A percentile compares a stretch with the other conserved stretches of the same genome.
phyloP scores from a whole-genome alignment of 2,113 vertebrate genomes.

The Plecotus auritus region DNA sequence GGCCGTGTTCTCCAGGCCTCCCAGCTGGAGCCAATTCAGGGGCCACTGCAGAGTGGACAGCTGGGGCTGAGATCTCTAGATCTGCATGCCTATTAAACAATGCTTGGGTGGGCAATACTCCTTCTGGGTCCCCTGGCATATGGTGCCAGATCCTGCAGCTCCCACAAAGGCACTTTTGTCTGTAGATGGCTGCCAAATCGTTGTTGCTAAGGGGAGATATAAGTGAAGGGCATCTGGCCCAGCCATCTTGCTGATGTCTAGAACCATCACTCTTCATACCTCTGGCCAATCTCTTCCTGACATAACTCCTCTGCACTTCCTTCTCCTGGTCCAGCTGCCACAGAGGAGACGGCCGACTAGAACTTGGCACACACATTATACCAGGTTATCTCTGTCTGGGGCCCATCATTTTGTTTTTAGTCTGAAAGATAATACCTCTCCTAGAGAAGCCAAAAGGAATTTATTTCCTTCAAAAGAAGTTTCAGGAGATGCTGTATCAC shows the following conservation, averaged over 20 bases:
- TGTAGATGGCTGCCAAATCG: neutral
- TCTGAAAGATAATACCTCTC: constrained; percentile 41
- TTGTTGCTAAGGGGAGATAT: neutral
- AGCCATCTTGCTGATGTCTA: neutral
- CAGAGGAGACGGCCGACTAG: neutral
- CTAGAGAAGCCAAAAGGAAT: constrained; percentile 28
- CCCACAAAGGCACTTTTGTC: neutral
- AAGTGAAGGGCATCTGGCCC: neutral
- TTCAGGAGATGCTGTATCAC: constrained; percentile 3
- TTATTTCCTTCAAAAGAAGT: constrained; percentile 39
- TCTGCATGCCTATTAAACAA: neutral
- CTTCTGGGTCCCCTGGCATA: neutral
- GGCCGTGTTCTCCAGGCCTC: neutral
- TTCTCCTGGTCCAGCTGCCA: neutral
- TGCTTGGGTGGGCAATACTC: neutral
- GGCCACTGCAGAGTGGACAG: neutral
- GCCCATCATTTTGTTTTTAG: constrained; percentile 33
- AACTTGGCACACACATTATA: neutral
- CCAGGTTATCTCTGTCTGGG: neutral
- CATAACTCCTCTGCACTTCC: neutral
- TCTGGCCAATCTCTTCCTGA: neutral
- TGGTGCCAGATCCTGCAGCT: neutral
- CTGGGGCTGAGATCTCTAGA: neutral
- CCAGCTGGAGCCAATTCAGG: neutral
- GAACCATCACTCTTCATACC: neutral